Evolutionary conservation across 1,140 invertebrate genomes (phyloP), one percentile per base, ranked within the genome.

Genomic region (Andrena cerasifolii): DNA sequence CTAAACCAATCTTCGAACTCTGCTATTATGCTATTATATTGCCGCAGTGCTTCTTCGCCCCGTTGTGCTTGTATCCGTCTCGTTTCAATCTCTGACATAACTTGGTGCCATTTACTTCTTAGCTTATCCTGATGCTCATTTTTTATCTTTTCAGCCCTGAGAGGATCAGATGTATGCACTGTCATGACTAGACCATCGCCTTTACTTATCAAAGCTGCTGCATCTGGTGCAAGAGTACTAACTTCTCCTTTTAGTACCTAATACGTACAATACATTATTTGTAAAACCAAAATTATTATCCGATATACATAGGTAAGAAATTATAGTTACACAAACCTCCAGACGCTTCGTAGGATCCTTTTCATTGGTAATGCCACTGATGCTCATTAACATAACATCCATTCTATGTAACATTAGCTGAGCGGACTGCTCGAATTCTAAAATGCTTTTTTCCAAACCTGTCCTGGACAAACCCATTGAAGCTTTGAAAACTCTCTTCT

Each of bases 181-280:
- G 93, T 94, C 81, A 96, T 93, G 0, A 97, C 95, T 43, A 97
- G 91, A 54, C 95, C 95, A 88, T 97, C 96, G 1, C 96, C 96
- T 86, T 95, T 94, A 16, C 96, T 97, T 56, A 97, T 97, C 21
- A 97, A 91, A 54, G 95, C 95, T 14, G 96, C 96, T 65, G 96
- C 96, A 89, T 97, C 96, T 0, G 96, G 96, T 7, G 96, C 96
- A 67, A 97, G 89, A 58, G 92, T 92, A 36, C 94, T 94, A 43
- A 95, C 88, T 90, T 96, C 95, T 77, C 93, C 92, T 81, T 96
- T 95, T 43, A 96, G 85, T 62, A 95, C 93, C 95, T 95, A 76
- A 73, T 21, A 79, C 40, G 82, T n/a, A 74, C 74, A 76, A 36
- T 61, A 33, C 7, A 47, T 36, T 3, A 8, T 2, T 0, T 36